Evolutionary conservation across 2,797 vertebrate species (phyloP).

Genomic region (Tympanoctomys barrerae): DNA sequence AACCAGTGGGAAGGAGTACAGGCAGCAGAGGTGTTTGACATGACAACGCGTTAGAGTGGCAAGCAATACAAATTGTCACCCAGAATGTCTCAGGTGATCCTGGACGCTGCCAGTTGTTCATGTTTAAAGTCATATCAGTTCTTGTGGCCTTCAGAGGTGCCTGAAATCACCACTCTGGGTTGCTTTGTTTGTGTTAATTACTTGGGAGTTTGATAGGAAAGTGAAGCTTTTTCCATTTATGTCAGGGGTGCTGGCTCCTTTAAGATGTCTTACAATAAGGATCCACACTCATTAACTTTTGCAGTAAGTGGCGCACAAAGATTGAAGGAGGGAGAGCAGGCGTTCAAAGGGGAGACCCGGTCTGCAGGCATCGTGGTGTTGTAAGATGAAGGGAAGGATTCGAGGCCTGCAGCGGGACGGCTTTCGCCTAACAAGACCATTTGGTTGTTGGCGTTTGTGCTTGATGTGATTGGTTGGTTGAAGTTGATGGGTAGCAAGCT

Average conservation of each 20-base stretch:
- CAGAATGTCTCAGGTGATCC: background rate
- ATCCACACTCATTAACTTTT: background rate
- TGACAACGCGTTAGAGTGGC: background rate
- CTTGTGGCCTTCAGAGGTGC: background rate
- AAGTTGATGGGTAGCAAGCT: background rate
- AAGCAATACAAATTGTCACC: background rate
- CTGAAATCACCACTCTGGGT: background rate
- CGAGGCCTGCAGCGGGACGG: too few relatives aligned
- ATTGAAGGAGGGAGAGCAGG: background rate
- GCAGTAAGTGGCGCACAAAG: background rate
- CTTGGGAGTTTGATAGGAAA: slow-evolving; percentile 45
- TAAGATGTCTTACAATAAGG: background rate
- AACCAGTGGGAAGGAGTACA: background rate
- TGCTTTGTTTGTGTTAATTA: slow-evolving; percentile 55
- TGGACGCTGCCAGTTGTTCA: background rate
- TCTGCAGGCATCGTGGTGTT: slow-evolving; percentile 13
- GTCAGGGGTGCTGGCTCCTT: slow-evolving; percentile 16
- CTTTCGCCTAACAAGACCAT: background rate
- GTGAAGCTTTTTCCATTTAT: slow-evolving; percentile 40
- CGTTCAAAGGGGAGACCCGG: background rate
- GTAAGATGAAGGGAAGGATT: background rate
- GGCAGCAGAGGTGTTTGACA: background rate
- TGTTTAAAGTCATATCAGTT: background rate
- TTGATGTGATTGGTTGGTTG: slow-evolving; percentile 4
- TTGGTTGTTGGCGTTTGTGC: background rate